Conservation (phyloP, 2,113 vertebrate species). For the Nerophis ophidion region DNA sequence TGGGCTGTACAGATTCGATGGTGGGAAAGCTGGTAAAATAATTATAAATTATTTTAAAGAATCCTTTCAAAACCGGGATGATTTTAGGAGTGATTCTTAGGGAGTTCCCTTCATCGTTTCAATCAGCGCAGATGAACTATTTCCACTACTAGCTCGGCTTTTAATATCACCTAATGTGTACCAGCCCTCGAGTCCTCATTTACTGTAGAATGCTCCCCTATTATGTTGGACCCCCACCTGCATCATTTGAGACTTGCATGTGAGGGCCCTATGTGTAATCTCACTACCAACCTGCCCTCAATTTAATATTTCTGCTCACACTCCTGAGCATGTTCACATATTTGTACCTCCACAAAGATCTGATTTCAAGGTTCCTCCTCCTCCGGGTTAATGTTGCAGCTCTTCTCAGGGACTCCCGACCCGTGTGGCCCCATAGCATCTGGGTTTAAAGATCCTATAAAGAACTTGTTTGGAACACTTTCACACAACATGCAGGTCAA, state of each 20-base stretch:
- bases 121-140: slow-evolving; percentile 68
- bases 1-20: slow-evolving; percentile 13
- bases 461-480: slow-evolving; percentile 54
- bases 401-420: slow-evolving; percentile 50
- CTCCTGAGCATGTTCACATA: slow-evolving; percentile 36
- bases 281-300: slow-evolving; percentile 24
- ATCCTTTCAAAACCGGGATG: background rate
- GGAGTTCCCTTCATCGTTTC: slow-evolving; percentile 60
- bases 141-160: slow-evolving; percentile 63
- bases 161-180: slow-evolving; percentile 73
- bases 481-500: slow-evolving; percentile 49
- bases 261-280: slow-evolving; percentile 49
- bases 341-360: slow-evolving; percentile 58
- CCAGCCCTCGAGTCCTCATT: slow-evolving; percentile 70
- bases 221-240: slow-evolving; percentile 66
- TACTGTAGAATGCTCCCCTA: slow-evolving; percentile 56
- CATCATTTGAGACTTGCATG: slow-evolving; percentile 46
- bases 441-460: slow-evolving; percentile 55
- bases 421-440: slow-evolving; percentile 69
- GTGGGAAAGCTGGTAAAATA: background rate
- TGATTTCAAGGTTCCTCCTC: slow-evolving; percentile 24
- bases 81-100: slow-evolving; percentile 55
- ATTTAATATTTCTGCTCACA: slow-evolving; percentile 19
- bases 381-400: slow-evolving; percentile 26
- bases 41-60: background rate